Base-by-base conservation (phyloP, 2,797 vertebrate genomes). In the Okamejei kenojei region DNA sequence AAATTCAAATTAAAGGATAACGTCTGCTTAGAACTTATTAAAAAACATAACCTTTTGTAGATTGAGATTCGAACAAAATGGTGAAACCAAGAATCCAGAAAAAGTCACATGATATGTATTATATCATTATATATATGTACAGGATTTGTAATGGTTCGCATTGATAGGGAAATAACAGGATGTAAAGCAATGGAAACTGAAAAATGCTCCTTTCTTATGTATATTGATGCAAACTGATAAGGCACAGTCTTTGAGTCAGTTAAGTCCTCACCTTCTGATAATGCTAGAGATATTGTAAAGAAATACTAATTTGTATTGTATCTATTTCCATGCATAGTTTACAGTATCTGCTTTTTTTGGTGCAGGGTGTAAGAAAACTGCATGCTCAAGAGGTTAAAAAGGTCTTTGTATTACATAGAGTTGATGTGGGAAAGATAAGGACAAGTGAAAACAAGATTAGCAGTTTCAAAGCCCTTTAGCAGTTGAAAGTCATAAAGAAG, bases 401-500 rank as follows among this genome's bases (percentile, higher is more conserved):
- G 26, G 71, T 45, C 90, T 92, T 76, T 92, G 29, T 76, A 17
- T 54, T 74, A 54, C 68, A 76, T 92, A 76, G 38, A 92, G 90
- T 92, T 4, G 71, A 92, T 92, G 38, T 76, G 23, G 38, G 26
- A 92, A 92, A 74, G 90, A 92, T 92, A 92, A 92, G 71, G 68
- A 45, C 35, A 76, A 76, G 38, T 17, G 71, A 92, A 84, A 84
- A 84, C 54, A 63, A 92, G 90, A 92, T 92, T 76, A 92, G 38
- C 54, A 92, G 71, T 76, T 92, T 92, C 90, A 54, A 38, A 74
- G 76, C 90, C 90, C 90, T 92, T 92, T 92, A 92, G 68, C 71
- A 92, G 90, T 54, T 92, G 90, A 92, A 76, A 92, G 38, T 76
- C 90, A 92, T 92, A 92, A 92, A 92, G 68, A 54, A 92, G 38